A percentile compares a stretch with the other conserved stretches of the same genome.
Conservation (phyloP, 35 echinoderm and acorn worm species). For the Apostichopus japonicus region DNA sequence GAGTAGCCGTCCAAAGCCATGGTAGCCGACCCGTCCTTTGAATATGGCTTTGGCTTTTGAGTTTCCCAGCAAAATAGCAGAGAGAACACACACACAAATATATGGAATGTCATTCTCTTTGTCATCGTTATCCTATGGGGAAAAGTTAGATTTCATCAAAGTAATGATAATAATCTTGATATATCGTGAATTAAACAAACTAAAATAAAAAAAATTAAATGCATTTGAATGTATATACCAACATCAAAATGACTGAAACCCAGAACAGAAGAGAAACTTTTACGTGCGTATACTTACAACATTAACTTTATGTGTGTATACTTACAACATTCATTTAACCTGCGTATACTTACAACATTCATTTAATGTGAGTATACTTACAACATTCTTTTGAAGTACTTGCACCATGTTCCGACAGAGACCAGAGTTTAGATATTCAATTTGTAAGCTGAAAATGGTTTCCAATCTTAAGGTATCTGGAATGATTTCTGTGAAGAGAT, state of each 20-base stretch:
- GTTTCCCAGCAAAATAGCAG: constrained; percentile 70
- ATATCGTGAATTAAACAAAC: background rate
- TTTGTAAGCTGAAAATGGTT: constrained; percentile 71
- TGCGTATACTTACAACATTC: too few relatives aligned
- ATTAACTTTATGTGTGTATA: too few relatives aligned
- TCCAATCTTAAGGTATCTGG: constrained; percentile 69
- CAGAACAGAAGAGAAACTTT: too few relatives aligned
- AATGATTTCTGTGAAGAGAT: constrained; percentile 67
- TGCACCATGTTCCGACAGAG: constrained; percentile 74
- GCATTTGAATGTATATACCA: too few relatives aligned
- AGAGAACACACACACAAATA: constrained; percentile 74
- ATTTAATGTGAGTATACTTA: constrained; percentile 49
- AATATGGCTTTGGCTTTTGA: constrained; percentile 71
- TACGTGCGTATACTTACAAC: too few relatives aligned
- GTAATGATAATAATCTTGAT: background rate
- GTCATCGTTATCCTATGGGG: constrained; percentile 61
- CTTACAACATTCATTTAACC: too few relatives aligned
- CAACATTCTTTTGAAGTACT: constrained; percentile 82
- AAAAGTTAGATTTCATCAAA: background rate
- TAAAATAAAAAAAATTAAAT: background rate
- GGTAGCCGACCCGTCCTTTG: constrained; percentile 85
- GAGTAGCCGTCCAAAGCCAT: constrained; percentile 67
- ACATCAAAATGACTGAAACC: too few relatives aligned
- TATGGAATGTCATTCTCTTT: constrained; percentile 69
- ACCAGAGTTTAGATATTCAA: constrained; percentile 76